Evolutionary conservation across 2,797 vertebrate species (phyloP).

Genomic region (Dipus sagitta): DNA sequence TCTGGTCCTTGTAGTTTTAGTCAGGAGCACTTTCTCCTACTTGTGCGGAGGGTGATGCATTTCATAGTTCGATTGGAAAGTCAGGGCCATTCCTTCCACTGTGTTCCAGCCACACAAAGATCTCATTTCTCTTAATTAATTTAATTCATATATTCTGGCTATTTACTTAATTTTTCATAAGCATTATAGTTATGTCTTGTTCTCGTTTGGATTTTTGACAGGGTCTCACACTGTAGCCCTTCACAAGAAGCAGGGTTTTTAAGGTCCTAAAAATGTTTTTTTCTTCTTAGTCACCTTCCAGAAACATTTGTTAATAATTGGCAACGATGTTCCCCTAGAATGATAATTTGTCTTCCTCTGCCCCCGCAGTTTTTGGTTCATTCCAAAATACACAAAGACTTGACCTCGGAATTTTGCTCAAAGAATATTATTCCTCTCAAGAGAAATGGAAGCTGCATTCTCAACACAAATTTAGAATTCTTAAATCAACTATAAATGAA

Average conservation of each 20-base stretch:
- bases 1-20: neutral
- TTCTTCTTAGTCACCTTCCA: conserved; percentile 41
- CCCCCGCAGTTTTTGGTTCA: conserved; percentile 56
- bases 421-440: conserved; percentile 75
- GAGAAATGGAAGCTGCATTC: conserved; percentile 78
- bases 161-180: conserved; percentile 29
- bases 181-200: neutral
- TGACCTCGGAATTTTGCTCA: conserved; percentile 77
- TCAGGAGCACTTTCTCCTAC: neutral
- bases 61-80: neutral
- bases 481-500: neutral
- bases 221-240: neutral
- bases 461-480: conserved; percentile 65
- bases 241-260: neutral
- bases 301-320: conserved; percentile 61
- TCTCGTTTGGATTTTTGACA: neutral
- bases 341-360: conserved; percentile 57
- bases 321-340: conserved; percentile 39
- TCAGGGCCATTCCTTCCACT: conserved; percentile 4
- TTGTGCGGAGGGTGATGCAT: neutral
- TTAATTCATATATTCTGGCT: conserved; percentile 13
- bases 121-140: conserved; percentile 17
- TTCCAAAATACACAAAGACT: conserved; percentile 79
- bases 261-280: conserved; percentile 29
- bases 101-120: neutral